Evolutionary conservation across 2,888 invertebrate genomes (phyloP).

Genomic region (Minunthozetes semirufus): DNA sequence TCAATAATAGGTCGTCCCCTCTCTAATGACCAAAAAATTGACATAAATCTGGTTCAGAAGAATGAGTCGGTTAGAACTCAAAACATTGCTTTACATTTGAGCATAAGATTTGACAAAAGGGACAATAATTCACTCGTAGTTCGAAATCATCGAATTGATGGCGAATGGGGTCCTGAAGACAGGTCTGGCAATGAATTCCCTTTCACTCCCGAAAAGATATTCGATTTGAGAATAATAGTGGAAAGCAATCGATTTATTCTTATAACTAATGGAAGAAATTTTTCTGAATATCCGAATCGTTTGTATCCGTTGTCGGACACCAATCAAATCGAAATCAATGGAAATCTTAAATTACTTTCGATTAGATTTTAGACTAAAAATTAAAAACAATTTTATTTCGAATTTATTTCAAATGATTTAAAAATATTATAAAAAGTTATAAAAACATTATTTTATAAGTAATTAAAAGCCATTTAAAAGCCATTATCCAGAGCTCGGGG

Average conservation of each 20-base stretch:
- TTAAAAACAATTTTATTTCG: no score
- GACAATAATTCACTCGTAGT: not conserved
- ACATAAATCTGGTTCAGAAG: not conserved
- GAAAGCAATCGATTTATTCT: not conserved
- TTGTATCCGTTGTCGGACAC: slow-evolving; percentile 7
- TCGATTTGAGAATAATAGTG: not conserved
- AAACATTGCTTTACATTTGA: not conserved
- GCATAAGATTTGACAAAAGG: not conserved
- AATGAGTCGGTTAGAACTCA: not conserved
- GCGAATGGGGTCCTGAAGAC: not conserved
- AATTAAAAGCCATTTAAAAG: not conserved
- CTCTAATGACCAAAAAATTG: not conserved
- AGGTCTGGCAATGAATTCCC: not conserved
- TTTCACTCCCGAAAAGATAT: not conserved
- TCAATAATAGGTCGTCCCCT: not conserved
- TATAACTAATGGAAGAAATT: not conserved
- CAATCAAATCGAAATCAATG: slow-evolving; percentile 1
- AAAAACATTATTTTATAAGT: not conserved
- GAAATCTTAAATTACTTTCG: not conserved
- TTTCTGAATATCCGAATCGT: not conserved
- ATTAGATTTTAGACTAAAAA: not conserved
- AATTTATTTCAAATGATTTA: not conserved
- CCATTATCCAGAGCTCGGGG: not conserved
- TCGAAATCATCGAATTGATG: not conserved
- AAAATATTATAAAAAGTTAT: not conserved